Percentiles rank a stretch among this genome's conserved stretches.
Conservation (phyloP, 2,888 invertebrate species). For the Drosophila austrosaltans region DNA sequence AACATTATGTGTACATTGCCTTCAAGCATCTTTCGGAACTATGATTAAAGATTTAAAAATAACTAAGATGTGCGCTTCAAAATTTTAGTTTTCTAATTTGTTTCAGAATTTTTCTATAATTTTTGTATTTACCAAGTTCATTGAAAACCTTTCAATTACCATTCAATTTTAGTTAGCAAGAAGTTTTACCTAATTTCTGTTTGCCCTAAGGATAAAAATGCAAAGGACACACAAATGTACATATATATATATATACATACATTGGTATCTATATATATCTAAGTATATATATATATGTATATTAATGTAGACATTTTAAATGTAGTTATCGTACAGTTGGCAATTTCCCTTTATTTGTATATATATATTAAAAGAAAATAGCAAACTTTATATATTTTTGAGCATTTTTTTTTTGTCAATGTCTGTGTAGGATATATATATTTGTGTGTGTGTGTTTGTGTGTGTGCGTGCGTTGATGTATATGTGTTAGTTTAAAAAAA, state of each 20-base stretch:
- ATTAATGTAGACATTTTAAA: not conserved
- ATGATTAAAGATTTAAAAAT: no score
- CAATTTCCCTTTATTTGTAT: slow-evolving; percentile 31
- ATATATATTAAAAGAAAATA: slow-evolving; percentile 26
- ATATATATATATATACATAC: not conserved
- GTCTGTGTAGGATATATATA: slow-evolving; percentile 48
- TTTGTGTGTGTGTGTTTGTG: slow-evolving; percentile 31
- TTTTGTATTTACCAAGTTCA: not conserved
- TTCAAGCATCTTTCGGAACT: not conserved
- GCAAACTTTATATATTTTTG: slow-evolving; percentile 50
- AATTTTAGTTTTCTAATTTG: not conserved
- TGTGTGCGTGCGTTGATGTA: slow-evolving; percentile 28
- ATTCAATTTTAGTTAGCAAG: not conserved
- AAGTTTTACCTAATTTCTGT: no score
- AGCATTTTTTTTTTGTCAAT: slow-evolving; percentile 57
- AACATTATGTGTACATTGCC: no score
- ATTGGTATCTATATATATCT: not conserved
- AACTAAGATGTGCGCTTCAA: no score
- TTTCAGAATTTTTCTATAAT: slow-evolving; percentile 12
- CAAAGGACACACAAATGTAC: not conserved
- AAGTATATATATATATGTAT: not conserved
- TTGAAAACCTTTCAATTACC: slow-evolving; percentile 27
- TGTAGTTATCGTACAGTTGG: not conserved
- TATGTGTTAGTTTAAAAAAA: slow-evolving; percentile 34
- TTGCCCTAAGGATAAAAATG: not conserved